A percentile compares a stretch with the other conserved stretches of the same genome.
Evolutionary conservation across 2,888 invertebrate species (phyloP).

Genomic region (Hoplodrina ambigua): DNA sequence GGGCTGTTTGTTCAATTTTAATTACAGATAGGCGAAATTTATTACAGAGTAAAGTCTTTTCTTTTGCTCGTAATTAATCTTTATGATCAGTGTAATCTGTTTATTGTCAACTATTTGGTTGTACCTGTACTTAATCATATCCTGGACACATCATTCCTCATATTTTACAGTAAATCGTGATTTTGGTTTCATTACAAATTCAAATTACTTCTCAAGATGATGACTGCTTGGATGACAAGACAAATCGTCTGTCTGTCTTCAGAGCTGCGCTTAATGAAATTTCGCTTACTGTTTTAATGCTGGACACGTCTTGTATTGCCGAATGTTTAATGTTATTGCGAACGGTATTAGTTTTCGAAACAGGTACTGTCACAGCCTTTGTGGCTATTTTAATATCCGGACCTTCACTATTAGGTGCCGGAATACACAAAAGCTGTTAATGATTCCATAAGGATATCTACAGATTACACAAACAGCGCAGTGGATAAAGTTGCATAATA

Average conservation of each 20-base stretch:
- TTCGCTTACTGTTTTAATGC: constrained; percentile 78
- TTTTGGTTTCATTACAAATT: constrained; percentile 81
- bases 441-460: constrained; percentile 47
- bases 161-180: constrained; percentile 69
- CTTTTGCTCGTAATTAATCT: constrained; percentile 13
- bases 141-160: constrained; percentile 49
- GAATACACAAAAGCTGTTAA: constrained; percentile 49
- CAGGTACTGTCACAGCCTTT: constrained; percentile 58
- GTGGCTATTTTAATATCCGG: constrained; percentile 62
- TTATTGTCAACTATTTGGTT: constrained; percentile 27
- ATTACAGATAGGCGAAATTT: constrained; percentile 45
- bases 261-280: constrained; percentile 79
- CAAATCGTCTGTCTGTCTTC: constrained; percentile 79
- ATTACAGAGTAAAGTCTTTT: constrained; percentile 24
- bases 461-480: constrained; percentile 36
- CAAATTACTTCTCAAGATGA: constrained; percentile 82
- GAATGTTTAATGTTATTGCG: constrained; percentile 64
- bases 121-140: constrained; percentile 28
- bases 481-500: constrained; percentile 48
- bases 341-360: constrained; percentile 63
- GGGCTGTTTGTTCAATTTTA: constrained; percentile 44
- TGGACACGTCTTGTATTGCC: constrained; percentile 78
- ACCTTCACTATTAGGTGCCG: constrained; percentile 42
- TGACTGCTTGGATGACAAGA: constrained; percentile 82
- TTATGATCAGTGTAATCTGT: constrained; percentile 30